Evolutionary conservation across 2,113 vertebrate genomes (phyloP), one percentile per base, ranked within the genome.

Genomic region (Mormyrus iriodes): DNA sequence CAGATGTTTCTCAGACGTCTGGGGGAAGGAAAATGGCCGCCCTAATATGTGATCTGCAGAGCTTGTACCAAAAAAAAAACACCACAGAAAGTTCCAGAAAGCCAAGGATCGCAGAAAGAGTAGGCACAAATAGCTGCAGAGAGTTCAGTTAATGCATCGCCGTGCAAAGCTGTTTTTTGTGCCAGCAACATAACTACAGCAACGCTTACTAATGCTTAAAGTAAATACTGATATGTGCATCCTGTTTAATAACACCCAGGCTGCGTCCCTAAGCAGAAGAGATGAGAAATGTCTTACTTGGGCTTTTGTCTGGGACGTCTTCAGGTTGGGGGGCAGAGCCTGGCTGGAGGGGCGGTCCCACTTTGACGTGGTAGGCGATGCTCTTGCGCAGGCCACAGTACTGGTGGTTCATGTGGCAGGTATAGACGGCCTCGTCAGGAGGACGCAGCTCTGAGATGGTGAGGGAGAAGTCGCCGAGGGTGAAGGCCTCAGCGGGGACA

Each of bases 331-430:
- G 39, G 0, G 92, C 92, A 21, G 91, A 93, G 69, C 79, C 88
- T 85, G 90, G 92, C 0, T 88, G 89, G 6, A 91, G 87, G 0
- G 96, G 93, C 65, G 97, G 95, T 0, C 51, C 93, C 53, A 99
- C 96, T 0, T 91, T 91, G 89, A 99, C 92, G 51, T 94, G 95
- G 95, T 97, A 99, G 93, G 98, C 95, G 19, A 98, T 95, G 73
- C 98, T 96, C 92, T 99, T 98, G 0, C 98, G 96, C 24, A 99
- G 95, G 0, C 98, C 98, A 0, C 98, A 99, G 95, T 99, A 99
- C 92, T 99, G 98, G 61, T 99, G 98, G 91, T 99, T 98, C 91
- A 99, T 95, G 92, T 98, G 96, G 92, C 98, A 99, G 31, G 97
- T 98, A 90, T 99, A 99, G 35, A 97, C 96, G 86, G 98, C 98